Evolutionary conservation across 2,113 vertebrate genomes (phyloP).

Genomic region (Pelusios castaneus): DNA sequence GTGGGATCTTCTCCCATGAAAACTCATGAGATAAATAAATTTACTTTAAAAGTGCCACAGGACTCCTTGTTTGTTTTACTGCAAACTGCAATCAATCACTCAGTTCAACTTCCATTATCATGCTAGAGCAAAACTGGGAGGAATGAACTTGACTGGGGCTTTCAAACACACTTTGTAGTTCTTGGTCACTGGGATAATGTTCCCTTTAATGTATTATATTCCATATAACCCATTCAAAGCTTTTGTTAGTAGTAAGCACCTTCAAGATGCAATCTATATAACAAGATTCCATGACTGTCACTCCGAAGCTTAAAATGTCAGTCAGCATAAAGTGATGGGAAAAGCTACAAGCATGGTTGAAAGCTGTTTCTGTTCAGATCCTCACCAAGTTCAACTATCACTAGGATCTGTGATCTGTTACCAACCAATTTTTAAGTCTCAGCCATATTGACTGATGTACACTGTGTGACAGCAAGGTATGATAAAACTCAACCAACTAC

Average conservation of each 20-base stretch:
- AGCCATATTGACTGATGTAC: background rate
- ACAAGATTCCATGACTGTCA: background rate
- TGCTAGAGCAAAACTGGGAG: background rate
- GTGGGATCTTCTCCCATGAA: too few species aligned
- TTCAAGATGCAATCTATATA: background rate
- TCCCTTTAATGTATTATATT: background rate
- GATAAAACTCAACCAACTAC: background rate
- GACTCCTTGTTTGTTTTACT: too few species aligned
- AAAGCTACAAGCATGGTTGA: background rate
- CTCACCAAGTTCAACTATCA: background rate
- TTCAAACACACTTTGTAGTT: background rate
- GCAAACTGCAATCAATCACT: background rate
- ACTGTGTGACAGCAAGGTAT: background rate
- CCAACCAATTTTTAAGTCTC: background rate
- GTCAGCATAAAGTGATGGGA: background rate
- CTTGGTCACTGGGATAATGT: background rate
- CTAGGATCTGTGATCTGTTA: background rate
- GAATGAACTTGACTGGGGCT: background rate
- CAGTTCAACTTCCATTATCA: background rate
- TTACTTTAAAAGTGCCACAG: too few species aligned
- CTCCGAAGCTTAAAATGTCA: background rate
- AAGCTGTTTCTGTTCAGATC: background rate
- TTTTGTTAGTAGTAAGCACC: background rate
- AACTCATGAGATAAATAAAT: too few species aligned
- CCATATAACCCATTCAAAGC: background rate